Evolutionary conservation across 2,113 vertebrate genomes (phyloP).

Genomic region (Tringa solitaria): DNA sequence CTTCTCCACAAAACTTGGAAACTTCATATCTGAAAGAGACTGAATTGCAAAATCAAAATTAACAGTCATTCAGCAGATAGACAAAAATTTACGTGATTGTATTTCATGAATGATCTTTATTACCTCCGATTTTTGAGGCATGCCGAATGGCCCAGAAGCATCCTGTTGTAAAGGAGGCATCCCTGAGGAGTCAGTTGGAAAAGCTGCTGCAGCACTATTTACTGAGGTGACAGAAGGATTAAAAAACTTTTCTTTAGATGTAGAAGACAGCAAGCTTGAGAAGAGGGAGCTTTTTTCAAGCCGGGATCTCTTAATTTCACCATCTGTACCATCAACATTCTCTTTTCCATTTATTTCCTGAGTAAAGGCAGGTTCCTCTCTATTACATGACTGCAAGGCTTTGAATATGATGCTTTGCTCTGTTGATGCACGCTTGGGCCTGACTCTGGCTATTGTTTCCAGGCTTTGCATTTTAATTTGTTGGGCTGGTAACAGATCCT

Average conservation of each 20-base stretch:
- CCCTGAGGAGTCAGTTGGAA: conserved; percentile 50
- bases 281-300: conserved; percentile 89
- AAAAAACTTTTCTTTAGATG: conserved; percentile 72
- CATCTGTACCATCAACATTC: conserved; percentile 34
- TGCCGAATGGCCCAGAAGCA: conserved; percentile 24
- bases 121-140: conserved; percentile 57
- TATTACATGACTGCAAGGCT: conserved; percentile 56
- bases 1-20: conserved; percentile 81
- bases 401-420: conserved; percentile 86
- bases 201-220: conserved; percentile 66
- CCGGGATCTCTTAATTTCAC: conserved; percentile 78
- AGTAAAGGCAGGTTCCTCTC: not conserved
- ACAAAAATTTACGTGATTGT: conserved; percentile 20
- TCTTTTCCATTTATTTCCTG: conserved; percentile 63
- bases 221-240: conserved; percentile 69
- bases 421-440: conserved; percentile 75
- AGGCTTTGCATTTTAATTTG: conserved; percentile 82
- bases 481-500: conserved; percentile 78
- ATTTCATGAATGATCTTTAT: conserved; percentile 43
- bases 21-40: conserved; percentile 73
- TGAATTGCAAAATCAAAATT: conserved; percentile 52
- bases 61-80: conserved; percentile 24
- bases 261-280: conserved; percentile 80
- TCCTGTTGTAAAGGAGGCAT: conserved; percentile 35
- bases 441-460: conserved; percentile 70